Conservation (phyloP, 2,888 invertebrate species). For the Melitaea athalia region DNA sequence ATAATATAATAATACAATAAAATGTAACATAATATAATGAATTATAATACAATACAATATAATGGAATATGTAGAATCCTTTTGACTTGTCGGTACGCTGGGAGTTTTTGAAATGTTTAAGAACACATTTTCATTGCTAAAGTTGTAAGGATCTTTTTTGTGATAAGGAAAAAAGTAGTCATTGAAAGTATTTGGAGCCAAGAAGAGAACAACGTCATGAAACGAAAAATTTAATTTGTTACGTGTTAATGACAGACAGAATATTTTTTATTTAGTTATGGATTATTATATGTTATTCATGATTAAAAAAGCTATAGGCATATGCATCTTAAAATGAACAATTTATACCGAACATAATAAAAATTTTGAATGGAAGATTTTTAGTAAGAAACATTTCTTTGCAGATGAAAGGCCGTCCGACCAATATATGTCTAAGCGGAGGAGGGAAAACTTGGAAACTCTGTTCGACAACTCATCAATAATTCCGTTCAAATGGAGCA, state of each 20-base stretch:
- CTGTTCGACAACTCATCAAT: conserved; percentile 72
- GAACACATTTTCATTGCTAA: too few relatives aligned
- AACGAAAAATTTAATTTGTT: too few relatives aligned
- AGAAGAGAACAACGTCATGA: too few relatives aligned
- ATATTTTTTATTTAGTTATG: neutral
- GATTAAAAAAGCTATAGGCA: neutral
- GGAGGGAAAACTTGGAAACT: conserved; percentile 69
- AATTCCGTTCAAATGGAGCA: conserved; percentile 74
- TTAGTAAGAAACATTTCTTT: conserved; percentile 68
- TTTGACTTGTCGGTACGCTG: too few relatives aligned
- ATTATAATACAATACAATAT: too few relatives aligned
- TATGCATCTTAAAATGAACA: neutral
- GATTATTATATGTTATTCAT: neutral
- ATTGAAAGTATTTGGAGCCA: too few relatives aligned
- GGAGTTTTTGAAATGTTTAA: too few relatives aligned
- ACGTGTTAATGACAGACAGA: neutral
- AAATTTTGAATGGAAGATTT: conserved; percentile 45
- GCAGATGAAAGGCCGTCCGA: conserved; percentile 68
- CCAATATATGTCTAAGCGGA: conserved; percentile 58
- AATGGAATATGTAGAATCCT: too few relatives aligned
- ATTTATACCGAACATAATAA: conserved; percentile 12
- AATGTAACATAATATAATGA: too few relatives aligned
- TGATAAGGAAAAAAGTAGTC: too few relatives aligned
- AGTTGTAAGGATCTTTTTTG: too few relatives aligned
- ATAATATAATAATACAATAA: too few relatives aligned